Evolutionary conservation across 2,888 invertebrate species (phyloP), one percentile per base, ranked within the genome.

Genomic region (Stramonita haemastoma): DNA sequence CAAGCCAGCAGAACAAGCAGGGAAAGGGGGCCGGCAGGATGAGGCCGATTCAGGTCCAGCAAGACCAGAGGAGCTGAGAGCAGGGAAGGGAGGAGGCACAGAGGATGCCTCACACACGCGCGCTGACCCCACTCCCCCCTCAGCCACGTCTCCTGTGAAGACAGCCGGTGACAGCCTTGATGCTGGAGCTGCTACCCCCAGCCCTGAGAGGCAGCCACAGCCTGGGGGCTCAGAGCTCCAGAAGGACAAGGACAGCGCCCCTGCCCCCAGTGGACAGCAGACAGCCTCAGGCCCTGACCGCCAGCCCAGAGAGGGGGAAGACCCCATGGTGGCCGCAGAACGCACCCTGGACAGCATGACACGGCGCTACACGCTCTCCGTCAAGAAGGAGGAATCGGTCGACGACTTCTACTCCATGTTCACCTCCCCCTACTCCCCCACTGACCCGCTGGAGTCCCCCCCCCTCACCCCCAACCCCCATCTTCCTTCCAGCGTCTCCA

Each of bases 401-500:
- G 91, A 92, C 32, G 92, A 92, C 56, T 91, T 92, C 83, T 92
- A 92, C 86, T 90, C 91, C 26, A 87, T 60, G 29, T 92, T 90
- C 83, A 57, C 81, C 26, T 88, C 90, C 79, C 90, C 89, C 29
- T 88, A 83, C n/a, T 90, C 90, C 19, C 88, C 86, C 66, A 60
- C 89, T 11, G 89, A 89, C 36, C 19, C 79, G 6, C 36, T 87
- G n/a, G 91, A 91, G 60, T 91, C 89, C 1, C 87, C 90, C 36
- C 26, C 73, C 22, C 83, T 73, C 70, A 26, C 86, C 26, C 22
- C 60, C 1, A 19, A 46, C 13, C 56, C 85, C 29, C 88, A 89
- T 66, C 46, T 46, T 2, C n/a, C 29, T 13, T 34, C 86, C 60
- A 32, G 81, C 36, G 17, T 79, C 4, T 89, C 89, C 36, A 79